Percentiles rank a stretch among this genome's conserved stretches.
These are phyloP conservation scores for Nasua narica DNA, from an alignment of 2,797 vertebrate species.

Conservation along the genomic window DNA sequence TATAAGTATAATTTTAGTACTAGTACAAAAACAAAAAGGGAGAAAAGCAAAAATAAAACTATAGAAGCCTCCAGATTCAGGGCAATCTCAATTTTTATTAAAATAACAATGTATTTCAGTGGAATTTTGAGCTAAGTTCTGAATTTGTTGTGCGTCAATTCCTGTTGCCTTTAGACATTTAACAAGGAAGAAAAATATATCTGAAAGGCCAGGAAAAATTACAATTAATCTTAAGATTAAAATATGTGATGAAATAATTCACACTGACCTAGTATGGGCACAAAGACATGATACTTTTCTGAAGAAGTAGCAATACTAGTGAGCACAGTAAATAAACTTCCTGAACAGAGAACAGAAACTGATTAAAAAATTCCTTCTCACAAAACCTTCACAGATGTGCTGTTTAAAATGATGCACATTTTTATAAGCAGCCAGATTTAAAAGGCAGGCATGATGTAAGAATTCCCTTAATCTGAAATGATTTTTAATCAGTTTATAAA, in stretches of 20 bases:
- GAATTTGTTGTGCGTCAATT: background rate
- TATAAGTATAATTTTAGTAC: background rate
- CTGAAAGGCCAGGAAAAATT: background rate
- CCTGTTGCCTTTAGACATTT: background rate
- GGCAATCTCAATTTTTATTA: background rate
- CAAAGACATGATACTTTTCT: constrained; percentile 47
- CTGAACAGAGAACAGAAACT: background rate
- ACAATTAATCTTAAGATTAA: background rate
- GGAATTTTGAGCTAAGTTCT: background rate
- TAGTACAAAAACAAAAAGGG: background rate
- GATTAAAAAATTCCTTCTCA: background rate
- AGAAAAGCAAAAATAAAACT: background rate
- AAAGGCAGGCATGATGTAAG: background rate
- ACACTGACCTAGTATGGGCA: background rate
- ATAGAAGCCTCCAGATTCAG: constrained; percentile 32
- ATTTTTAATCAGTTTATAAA: background rate
- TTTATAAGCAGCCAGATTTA: background rate
- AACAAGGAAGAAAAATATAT: background rate
- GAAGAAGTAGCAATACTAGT: constrained; percentile 29
- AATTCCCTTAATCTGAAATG: background rate
- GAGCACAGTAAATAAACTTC: constrained; percentile 36
- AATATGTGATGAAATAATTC: constrained; percentile 27
- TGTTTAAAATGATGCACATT: background rate
- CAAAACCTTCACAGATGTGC: background rate
- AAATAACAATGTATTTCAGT: background rate